A percentile compares a stretch with the other conserved stretches of the same genome.
Evolutionary conservation across 1,140 invertebrate species (phyloP).

Genomic region (Magallana gigas): DNA sequence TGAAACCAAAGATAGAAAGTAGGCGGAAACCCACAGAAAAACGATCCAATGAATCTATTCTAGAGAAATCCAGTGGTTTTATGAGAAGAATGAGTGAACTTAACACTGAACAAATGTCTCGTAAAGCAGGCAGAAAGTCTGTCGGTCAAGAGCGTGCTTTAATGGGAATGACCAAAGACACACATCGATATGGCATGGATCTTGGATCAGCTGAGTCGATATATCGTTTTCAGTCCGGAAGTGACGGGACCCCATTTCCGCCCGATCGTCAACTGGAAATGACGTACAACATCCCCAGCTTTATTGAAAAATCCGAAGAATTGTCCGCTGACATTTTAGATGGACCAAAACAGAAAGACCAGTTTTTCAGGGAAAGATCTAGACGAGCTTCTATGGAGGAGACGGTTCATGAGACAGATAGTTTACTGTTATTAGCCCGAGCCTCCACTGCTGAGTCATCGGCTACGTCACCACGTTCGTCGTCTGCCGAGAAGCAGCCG

Average conservation of each 20-base stretch:
- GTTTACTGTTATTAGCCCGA: conserved; percentile 3
- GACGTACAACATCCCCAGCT: background rate
- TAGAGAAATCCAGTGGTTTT: conserved; percentile 12
- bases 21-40: background rate
- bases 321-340: background rate
- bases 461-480: too few species aligned
- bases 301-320: conserved; percentile 19
- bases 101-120: background rate
- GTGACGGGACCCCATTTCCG: background rate
- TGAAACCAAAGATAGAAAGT: conserved; percentile 4
- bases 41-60: conserved; percentile 7
- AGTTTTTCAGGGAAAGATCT: background rate
- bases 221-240: background rate
- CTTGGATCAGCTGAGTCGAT: background rate
- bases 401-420: background rate
- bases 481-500: background rate
- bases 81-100: background rate
- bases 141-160: background rate
- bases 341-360: background rate
- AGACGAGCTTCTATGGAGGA: conserved; percentile 8
- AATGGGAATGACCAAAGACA: background rate
- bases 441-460: background rate
- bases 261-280: background rate
- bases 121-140: background rate
- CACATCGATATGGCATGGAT: background rate